Evolutionary conservation across 2,888 invertebrate species (phyloP).

Genomic region (Gymnoscelis rufifasciata): DNA sequence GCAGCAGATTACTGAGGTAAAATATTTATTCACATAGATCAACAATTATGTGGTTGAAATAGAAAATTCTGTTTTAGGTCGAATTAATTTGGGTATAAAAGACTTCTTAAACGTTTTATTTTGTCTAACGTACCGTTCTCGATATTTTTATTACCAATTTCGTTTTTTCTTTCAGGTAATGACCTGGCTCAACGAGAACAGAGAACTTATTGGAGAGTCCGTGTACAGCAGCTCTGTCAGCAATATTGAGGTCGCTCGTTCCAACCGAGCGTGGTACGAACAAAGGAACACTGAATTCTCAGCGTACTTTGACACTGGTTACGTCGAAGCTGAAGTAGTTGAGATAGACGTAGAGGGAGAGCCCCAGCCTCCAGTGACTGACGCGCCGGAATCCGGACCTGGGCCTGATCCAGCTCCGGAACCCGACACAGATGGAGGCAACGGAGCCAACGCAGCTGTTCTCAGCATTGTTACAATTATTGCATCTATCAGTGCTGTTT

Average conservation of each 20-base stretch:
- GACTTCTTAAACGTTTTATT: too few relatives aligned
- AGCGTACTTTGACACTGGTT: slow-evolving; percentile 55
- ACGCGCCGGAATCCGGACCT: neutral
- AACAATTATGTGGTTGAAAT: too few relatives aligned
- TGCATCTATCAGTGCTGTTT: slow-evolving; percentile 41
- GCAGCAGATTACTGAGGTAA: slow-evolving; percentile 51
- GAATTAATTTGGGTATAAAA: too few relatives aligned
- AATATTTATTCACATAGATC: too few relatives aligned
- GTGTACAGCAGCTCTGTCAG: slow-evolving; percentile 41
- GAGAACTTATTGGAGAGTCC: slow-evolving; percentile 35
- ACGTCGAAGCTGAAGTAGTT: slow-evolving; percentile 39
- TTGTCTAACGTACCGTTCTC: too few relatives aligned
- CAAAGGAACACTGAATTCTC: slow-evolving; percentile 46
- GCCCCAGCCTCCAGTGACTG: neutral
- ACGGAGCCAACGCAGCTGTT: slow-evolving; percentile 48
- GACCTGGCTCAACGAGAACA: slow-evolving; percentile 48
- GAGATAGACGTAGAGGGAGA: slow-evolving; percentile 26
- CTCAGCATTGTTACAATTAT: slow-evolving; percentile 50
- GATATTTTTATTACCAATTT: neutral
- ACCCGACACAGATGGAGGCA: neutral
- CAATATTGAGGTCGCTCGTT: slow-evolving; percentile 41
- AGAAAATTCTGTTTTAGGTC: too few relatives aligned
- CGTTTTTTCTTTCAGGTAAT: slow-evolving; percentile 41
- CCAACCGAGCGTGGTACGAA: slow-evolving; percentile 49
- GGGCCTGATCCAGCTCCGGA: neutral